These are phyloP conservation scores for Upupa epops DNA, from an alignment of 2,113 vertebrate genomes.

Conservation along the genomic window DNA sequence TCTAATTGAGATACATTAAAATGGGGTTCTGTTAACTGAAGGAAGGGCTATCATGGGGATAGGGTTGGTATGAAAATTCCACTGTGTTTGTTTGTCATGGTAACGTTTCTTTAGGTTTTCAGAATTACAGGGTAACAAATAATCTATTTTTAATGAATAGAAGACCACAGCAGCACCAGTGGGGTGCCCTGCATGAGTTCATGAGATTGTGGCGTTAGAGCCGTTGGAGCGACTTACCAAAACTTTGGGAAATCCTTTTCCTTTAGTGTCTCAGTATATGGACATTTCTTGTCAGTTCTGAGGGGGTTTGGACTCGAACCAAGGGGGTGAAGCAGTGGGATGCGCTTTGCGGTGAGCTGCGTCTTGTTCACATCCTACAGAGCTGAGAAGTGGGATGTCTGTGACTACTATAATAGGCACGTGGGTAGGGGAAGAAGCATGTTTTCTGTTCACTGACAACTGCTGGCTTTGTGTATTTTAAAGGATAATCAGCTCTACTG, in stretches of 20 bases:
- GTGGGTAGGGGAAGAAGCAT: background rate
- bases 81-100: background rate
- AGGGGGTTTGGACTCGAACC: background rate
- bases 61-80: background rate
- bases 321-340: background rate
- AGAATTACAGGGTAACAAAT: background rate
- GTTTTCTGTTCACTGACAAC: background rate
- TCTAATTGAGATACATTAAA: background rate
- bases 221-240: background rate
- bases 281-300: background rate
- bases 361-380: background rate
- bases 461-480: background rate
- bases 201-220: background rate
- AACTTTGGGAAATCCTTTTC: background rate
- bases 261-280: background rate
- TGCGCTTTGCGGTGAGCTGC: background rate
- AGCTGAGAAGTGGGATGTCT: background rate
- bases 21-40: constrained; percentile 9
- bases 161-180: background rate
- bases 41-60: background rate
- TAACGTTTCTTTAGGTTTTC: background rate
- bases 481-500: background rate
- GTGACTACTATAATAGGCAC: background rate
- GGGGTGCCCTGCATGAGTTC: background rate
- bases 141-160: background rate